These are phyloP conservation scores for Acyrthosiphon pisum DNA, from an alignment of 1,140 invertebrate genomes.

Conservation along the genomic window DNA sequence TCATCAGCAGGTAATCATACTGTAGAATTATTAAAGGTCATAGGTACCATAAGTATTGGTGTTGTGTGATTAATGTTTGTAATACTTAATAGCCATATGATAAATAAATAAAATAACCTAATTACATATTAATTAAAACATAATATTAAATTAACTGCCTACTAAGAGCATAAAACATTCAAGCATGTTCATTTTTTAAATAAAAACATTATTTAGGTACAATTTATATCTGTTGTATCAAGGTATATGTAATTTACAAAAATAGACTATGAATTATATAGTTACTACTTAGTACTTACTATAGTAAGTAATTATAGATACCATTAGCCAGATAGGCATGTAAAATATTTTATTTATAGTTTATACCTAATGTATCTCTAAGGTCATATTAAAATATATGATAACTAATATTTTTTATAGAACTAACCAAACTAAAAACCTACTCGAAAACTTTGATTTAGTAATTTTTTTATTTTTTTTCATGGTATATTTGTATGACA, in stretches of 20 bases:
- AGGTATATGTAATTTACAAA: background rate
- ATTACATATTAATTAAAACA: too few relatives aligned
- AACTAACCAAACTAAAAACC: background rate
- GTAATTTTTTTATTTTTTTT: too few relatives aligned
- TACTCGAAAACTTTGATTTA: background rate
- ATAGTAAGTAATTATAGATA: background rate
- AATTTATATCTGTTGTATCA: background rate
- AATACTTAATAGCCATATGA: too few relatives aligned
- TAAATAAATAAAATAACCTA: too few relatives aligned
- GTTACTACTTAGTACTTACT: background rate
- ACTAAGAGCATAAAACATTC: background rate
- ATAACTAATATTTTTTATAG: background rate
- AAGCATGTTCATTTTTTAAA: background rate
- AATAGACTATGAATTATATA: background rate
- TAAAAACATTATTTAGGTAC: background rate
- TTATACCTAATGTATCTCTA: background rate
- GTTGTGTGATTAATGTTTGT: too few relatives aligned
- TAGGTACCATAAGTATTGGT: too few relatives aligned
- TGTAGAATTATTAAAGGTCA: too few relatives aligned
- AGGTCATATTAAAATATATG: constrained; percentile 10
- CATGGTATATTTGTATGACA: background rate
- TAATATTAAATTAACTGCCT: too few relatives aligned
- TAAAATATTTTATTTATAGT: constrained; percentile 21
- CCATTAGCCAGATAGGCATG: background rate
- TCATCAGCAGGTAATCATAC: too few relatives aligned